Conservation (phyloP, 2,888 invertebrate species). For the Acanthopleura granulata region DNA sequence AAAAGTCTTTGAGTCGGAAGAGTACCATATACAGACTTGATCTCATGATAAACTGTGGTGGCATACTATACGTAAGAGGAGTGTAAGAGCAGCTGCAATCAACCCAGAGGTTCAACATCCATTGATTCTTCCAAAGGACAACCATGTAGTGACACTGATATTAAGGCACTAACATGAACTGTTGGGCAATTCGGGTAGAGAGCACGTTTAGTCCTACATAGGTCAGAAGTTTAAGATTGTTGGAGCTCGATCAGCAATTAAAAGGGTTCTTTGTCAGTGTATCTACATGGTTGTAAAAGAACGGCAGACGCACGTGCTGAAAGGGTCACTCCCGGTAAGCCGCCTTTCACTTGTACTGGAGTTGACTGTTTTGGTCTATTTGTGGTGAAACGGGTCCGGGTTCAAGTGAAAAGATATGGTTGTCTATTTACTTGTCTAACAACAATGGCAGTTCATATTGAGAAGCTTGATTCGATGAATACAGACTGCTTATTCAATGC, state of each 20-base stretch:
- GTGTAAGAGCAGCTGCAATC: background rate
- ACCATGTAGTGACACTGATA: conserved; percentile 4
- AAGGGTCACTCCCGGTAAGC: conserved; percentile 11
- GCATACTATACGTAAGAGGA: conserved; percentile 6
- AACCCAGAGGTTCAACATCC: background rate
- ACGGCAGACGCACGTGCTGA: conserved; percentile 25
- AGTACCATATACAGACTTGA: too few species aligned
- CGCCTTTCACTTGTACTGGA: conserved; percentile 19
- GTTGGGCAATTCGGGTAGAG: too few species aligned
- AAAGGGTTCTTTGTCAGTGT: background rate
- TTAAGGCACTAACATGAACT: conserved; percentile 17
- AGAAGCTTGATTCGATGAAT: conserved; percentile 15
- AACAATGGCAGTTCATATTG: conserved; percentile 23
- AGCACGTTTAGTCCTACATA: conserved; percentile 13
- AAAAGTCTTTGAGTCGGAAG: too few species aligned
- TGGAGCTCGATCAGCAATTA: background rate
- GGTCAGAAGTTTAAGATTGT: conserved; percentile 22
- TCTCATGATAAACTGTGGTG: background rate
- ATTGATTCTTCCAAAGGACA: conserved; percentile 14
- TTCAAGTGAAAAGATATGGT: conserved; percentile 24
- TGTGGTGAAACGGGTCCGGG: conserved; percentile 2
- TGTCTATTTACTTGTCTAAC: conserved; percentile 26
- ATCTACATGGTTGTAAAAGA: background rate
- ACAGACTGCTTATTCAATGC: conserved; percentile 24
- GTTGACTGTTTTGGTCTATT: conserved; percentile 26